Percentiles rank a stretch among this genome's conserved stretches.
phyloP scores from a whole-genome alignment of 2,888 invertebrate species.

The Sminthurides aquaticus region DNA sequence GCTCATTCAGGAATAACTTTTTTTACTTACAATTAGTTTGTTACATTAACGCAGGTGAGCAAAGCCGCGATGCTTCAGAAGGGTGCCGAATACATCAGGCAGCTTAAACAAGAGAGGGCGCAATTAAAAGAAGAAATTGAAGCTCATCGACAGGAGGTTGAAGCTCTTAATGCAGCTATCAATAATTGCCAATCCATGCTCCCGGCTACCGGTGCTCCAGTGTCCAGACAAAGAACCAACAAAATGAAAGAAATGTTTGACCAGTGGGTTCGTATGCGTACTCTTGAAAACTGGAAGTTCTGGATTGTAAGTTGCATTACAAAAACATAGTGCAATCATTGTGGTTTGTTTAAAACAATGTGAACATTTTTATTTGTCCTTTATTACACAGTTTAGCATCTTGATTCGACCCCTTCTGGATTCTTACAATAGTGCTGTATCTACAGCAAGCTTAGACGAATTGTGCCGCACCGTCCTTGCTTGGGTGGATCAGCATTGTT shows the following conservation, averaged over 20 bases:
- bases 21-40: conserved; percentile 2
- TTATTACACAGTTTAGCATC: conserved; percentile 68
- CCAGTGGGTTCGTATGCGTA: conserved; percentile 76
- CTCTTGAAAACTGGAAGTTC: conserved; percentile 92
- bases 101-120: conserved; percentile 74
- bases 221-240: conserved; percentile 78
- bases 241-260: conserved; percentile 91
- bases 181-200: conserved; percentile 90
- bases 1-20: background rate
- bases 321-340: conserved; percentile 5
- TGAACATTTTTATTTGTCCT: background rate
- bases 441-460: conserved; percentile 83
- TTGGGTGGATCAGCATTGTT: conserved; percentile 96
- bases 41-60: conserved; percentile 57
- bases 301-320: conserved; percentile 84
- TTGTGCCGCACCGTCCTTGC: conserved; percentile 81
- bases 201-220: conserved; percentile 91
- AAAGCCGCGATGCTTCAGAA: conserved; percentile 96
- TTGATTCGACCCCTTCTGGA: conserved; percentile 81
- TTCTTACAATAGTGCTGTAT: conserved; percentile 85
- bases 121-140: conserved; percentile 87
- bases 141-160: conserved; percentile 75
- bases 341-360: conserved; percentile 1
- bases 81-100: conserved; percentile 89
- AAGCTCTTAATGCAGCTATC: conserved; percentile 80